These are phyloP conservation scores for Turnix velox DNA, from an alignment of 2,113 vertebrate genomes.

Conservation along the genomic window DNA sequence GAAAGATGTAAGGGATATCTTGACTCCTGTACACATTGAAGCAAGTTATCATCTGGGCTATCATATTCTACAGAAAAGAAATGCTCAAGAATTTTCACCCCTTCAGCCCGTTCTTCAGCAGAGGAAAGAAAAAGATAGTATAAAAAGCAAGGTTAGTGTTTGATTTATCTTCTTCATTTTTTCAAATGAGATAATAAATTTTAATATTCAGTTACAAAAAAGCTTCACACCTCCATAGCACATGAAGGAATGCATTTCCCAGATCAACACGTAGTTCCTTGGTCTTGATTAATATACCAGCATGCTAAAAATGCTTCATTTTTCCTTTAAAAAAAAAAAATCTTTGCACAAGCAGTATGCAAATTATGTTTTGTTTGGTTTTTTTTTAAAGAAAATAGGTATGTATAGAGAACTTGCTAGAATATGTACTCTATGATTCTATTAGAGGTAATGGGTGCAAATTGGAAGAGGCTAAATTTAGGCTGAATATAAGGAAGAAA, in stretches of 20 bases:
- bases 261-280: background rate
- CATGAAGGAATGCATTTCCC: background rate
- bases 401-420: background rate
- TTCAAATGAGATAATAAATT: background rate
- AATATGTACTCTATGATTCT: too few species aligned
- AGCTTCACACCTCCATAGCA: background rate
- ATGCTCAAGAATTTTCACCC: constrained; percentile 68
- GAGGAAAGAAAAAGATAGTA: constrained; percentile 69
- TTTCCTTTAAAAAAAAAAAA: background rate
- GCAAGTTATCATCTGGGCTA: constrained; percentile 81
- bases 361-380: background rate
- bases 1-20: constrained; percentile 91
- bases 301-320: background rate
- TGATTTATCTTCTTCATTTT: background rate
- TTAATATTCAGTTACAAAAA: background rate
- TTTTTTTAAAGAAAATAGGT: background rate
- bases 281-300: background rate
- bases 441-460: too few species aligned
- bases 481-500: too few species aligned
- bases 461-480: too few species aligned
- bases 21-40: constrained; percentile 84
- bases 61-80: constrained; percentile 59
- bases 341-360: background rate
- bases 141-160: constrained; percentile 81
- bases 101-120: constrained; percentile 89